These are phyloP conservation scores for Andricus quercusramuli DNA, from an alignment of 2,888 invertebrate genomes.

Conservation along the genomic window DNA sequence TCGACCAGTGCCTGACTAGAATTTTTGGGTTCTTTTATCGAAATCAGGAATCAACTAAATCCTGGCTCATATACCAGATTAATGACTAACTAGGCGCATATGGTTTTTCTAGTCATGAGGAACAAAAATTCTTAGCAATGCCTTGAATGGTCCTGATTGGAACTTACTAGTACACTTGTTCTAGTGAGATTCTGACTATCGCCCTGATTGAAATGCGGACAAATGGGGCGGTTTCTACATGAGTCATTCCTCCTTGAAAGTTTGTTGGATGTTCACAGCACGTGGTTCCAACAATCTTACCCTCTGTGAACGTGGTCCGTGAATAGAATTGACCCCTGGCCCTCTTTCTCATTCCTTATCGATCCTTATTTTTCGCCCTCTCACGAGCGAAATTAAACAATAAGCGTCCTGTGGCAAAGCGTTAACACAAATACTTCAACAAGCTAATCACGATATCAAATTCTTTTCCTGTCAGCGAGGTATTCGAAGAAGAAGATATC, in stretches of 20 bases:
- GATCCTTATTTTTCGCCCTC: conserved; percentile 58
- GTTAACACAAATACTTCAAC: conserved; percentile 71
- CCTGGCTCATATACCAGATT: no score
- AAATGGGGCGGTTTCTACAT: no score
- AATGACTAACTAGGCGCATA: no score
- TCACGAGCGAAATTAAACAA: conserved; percentile 58
- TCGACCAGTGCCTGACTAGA: no score
- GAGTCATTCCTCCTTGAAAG: not conserved
- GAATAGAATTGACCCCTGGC: not conserved
- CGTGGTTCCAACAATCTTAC: not conserved
- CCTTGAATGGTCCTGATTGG: no score
- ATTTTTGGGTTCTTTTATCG: no score
- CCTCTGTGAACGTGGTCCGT: not conserved
- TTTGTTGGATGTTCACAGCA: not conserved
- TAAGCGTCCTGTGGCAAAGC: conserved; percentile 62
- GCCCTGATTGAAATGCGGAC: no score
- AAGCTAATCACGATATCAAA: conserved; percentile 78
- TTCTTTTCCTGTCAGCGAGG: conserved; percentile 77
- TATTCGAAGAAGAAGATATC: conserved; percentile 76
- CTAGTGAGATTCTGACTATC: no score
- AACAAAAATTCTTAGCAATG: no score
- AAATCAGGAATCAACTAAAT: no score
- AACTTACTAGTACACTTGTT: no score
- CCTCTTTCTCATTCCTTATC: conserved; percentile 48
- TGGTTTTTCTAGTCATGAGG: no score